Evolutionary conservation across 1,140 invertebrate species (phyloP), one percentile per base, ranked within the genome.

Genomic region (Muscidifurax raptorellus): DNA sequence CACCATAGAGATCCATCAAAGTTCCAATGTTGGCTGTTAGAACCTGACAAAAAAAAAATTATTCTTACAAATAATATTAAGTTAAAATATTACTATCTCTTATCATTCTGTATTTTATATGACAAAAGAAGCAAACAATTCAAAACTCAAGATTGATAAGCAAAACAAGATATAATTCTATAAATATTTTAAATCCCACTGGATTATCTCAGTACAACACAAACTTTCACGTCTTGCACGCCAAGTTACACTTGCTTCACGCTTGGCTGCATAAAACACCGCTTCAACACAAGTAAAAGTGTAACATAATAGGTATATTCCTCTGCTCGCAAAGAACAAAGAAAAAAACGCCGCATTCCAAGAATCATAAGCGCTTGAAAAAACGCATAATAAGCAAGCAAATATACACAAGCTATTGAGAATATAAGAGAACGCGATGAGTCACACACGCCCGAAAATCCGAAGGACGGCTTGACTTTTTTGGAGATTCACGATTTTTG

Each of bases 1-100:
- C 95, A 5, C 96, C 95, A 88, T 96, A 95, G 66, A 96, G 92
- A 90, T 96, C 95, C 72, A 96, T 92, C 47, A 95, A 90, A 13
- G 95, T 96, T 27, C 95, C 96, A 72, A 96, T 94, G 89, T 96
- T 96, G 3, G 96, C 95, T 47, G 96, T 96, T 59, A 96, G 90
- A 15, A 96, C 96, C 96, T 97, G 90, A 52, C 93, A 92, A 87
- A 82, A 22, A 87, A 88, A 86, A 81, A 40, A 44, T 69, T 59
- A 18, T n/a, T 82, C 69, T 15, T 28, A 71, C 71, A 28, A 67
- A 79, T 64, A 30, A 85, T 69, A 77, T 25, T n/a, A n/a, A 40
- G 52, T 74, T 27, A 75, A 75, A 75, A 69, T 69, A 28, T 12
- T 12, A 9, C 27, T 59, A 6, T 59, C 52, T 15, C 44, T 59